A percentile compares a stretch with the other conserved stretches of the same genome.
Evolutionary conservation across 2,113 vertebrate genomes (phyloP).

Genomic region (Microcebus lehilahytsara): DNA sequence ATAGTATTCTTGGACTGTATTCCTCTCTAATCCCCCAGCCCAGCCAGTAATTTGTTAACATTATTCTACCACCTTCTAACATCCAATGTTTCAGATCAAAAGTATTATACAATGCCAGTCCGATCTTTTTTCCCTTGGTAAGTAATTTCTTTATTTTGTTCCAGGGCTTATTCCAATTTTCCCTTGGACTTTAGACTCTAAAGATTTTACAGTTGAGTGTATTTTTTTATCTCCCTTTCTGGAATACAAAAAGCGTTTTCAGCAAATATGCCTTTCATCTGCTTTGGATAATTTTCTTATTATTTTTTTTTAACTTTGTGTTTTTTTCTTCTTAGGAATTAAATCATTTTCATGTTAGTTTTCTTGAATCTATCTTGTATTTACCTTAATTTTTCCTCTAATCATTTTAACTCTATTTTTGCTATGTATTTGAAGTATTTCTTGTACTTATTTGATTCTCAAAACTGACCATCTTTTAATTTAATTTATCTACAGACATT

Average conservation of each 20-base stretch:
- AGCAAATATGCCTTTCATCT: background rate
- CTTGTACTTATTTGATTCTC: background rate
- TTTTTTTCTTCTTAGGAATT: background rate
- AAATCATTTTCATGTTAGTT: background rate
- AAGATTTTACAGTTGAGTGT: background rate
- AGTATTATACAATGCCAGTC: background rate
- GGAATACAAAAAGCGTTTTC: background rate
- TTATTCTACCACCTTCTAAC: background rate
- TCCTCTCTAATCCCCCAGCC: background rate
- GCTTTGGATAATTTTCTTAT: background rate
- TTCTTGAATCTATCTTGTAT: background rate
- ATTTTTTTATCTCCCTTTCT: background rate
- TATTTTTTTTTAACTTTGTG: background rate
- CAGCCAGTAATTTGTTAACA: background rate
- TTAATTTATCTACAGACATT: background rate
- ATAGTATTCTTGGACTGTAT: background rate
- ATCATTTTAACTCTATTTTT: background rate
- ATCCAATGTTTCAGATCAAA: background rate
- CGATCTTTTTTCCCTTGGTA: background rate
- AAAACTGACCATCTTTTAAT: background rate
- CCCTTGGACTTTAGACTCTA: background rate
- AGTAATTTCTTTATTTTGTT: background rate
- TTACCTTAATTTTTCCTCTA: background rate
- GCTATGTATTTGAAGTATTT: background rate
- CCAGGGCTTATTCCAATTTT: background rate